A percentile compares a stretch with the other conserved stretches of the same genome.
Conservation (phyloP, 2,797 vertebrate species). For the Malurus leucopterus region DNA sequence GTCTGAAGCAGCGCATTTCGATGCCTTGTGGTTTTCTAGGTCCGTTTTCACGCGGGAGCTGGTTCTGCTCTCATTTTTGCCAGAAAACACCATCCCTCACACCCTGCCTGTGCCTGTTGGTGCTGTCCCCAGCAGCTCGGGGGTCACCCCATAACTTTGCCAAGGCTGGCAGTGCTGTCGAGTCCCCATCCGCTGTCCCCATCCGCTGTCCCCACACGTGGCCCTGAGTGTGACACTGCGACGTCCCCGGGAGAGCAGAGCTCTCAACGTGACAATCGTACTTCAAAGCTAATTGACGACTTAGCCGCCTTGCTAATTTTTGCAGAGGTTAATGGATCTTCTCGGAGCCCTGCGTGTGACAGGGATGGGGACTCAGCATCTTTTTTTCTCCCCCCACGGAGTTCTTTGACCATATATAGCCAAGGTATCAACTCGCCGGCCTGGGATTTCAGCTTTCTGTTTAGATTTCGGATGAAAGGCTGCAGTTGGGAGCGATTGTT, state of each 20-base stretch:
- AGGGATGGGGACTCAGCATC: slow-evolving; percentile 30
- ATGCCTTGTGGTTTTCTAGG: not conserved
- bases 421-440: slow-evolving; percentile 48
- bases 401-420: slow-evolving; percentile 74
- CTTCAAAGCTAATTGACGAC: slow-evolving; percentile 63
- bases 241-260: slow-evolving; percentile 24
- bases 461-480: slow-evolving; percentile 65
- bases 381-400: slow-evolving; percentile 6
- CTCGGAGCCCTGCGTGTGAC: not conserved
- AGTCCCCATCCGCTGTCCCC: not conserved
- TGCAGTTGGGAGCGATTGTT: slow-evolving; percentile 56
- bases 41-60: not conserved
- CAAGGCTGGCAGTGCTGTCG: not conserved
- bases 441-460: slow-evolving; percentile 66
- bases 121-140: not conserved
- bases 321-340: slow-evolving; percentile 55
- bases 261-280: slow-evolving; percentile 54
- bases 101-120: not conserved
- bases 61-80: not conserved
- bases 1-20: not conserved
- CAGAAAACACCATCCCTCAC: not conserved
- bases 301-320: slow-evolving; percentile 28
- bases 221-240: not conserved
- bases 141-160: not conserved
- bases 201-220: not conserved